These are phyloP conservation scores for Dicentrarchus labrax DNA, from an alignment of 2,113 vertebrate species.

Conservation along the genomic window DNA sequence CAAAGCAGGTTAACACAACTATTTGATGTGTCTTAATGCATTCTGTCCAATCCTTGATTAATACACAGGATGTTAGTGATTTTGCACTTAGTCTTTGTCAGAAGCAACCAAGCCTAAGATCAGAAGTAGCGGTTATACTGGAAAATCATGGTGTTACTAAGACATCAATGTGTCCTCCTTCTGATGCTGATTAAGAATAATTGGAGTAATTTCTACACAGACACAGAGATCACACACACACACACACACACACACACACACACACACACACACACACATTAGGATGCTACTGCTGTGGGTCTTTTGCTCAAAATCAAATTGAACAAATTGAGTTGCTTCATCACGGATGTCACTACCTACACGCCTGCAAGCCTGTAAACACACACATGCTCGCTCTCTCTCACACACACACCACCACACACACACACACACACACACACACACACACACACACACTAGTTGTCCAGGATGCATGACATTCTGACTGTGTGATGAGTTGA, in stretches of 20 bases:
- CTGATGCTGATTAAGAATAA: slow-evolving; percentile 59
- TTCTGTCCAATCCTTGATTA: slow-evolving; percentile 19
- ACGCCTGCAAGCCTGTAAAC: not conserved
- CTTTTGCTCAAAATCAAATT: slow-evolving; percentile 56
- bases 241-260: not conserved
- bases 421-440: not conserved
- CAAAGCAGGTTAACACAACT: not conserved
- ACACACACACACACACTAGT: not conserved
- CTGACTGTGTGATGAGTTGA: slow-evolving; percentile 17
- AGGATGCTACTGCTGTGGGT: slow-evolving; percentile 29
- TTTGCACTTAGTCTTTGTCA: not conserved
- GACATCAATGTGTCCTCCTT: slow-evolving; percentile 35
- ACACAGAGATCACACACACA: too few relatives aligned
- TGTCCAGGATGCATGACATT: slow-evolving; percentile 26
- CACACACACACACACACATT: slow-evolving; percentile 5
- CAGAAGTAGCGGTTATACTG: slow-evolving; percentile 14
- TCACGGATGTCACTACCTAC: slow-evolving; percentile 43
- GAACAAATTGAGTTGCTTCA: slow-evolving; percentile 56
- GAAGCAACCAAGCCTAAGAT: slow-evolving; percentile 38
- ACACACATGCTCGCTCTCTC: not conserved
- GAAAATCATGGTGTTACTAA: slow-evolving; percentile 38
- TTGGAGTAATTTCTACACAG: not conserved
- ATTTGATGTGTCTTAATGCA: not conserved
- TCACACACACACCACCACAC: not conserved
- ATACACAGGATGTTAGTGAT: slow-evolving; percentile 17